A percentile compares a stretch with the other conserved stretches of the same genome.
Conservation (phyloP, 2,797 vertebrate genomes). For the Holocentrus rufus region DNA sequence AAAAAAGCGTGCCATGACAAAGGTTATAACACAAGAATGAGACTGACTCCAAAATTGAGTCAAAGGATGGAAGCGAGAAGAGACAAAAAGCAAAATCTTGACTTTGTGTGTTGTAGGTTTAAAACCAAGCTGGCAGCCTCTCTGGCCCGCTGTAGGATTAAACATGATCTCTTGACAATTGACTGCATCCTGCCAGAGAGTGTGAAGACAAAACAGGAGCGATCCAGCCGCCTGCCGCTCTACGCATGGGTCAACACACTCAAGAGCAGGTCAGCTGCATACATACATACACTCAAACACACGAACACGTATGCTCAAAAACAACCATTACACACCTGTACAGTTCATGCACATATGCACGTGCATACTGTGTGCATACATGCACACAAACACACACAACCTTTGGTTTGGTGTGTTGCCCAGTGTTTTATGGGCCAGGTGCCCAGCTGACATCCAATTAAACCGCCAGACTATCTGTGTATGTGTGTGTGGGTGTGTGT, state of each 20-base stretch:
- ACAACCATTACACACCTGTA: slow-evolving; percentile 1
- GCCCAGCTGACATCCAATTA: slow-evolving; percentile 79
- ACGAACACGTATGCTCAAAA: neutral
- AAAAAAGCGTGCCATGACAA: too few species aligned
- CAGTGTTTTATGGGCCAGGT: slow-evolving; percentile 76
- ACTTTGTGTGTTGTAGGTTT: slow-evolving; percentile 71
- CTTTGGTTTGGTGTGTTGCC: slow-evolving; percentile 56
- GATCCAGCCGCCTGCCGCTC: slow-evolving; percentile 84
- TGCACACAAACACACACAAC: slow-evolving; percentile 27
- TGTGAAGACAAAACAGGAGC: slow-evolving; percentile 82
- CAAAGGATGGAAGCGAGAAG: neutral
- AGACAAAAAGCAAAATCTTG: neutral
- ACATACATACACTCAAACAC: slow-evolving; percentile 5
- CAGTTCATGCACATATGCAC: slow-evolving; percentile 32
- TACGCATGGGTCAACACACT: slow-evolving; percentile 89
- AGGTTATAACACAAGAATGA: too few species aligned
- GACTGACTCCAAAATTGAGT: neutral
- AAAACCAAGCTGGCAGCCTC: slow-evolving; percentile 90
- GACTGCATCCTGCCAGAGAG: slow-evolving; percentile 86
- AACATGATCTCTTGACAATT: slow-evolving; percentile 83
- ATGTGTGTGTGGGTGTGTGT: slow-evolving; percentile 41
- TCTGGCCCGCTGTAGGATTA: slow-evolving; percentile 89
- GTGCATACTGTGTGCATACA: too few species aligned
- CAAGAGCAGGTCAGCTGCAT: slow-evolving; percentile 72
- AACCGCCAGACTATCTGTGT: slow-evolving; percentile 49